Base-by-base conservation (phyloP, 2,888 invertebrate genomes). In the Xestia sexstrigata region DNA sequence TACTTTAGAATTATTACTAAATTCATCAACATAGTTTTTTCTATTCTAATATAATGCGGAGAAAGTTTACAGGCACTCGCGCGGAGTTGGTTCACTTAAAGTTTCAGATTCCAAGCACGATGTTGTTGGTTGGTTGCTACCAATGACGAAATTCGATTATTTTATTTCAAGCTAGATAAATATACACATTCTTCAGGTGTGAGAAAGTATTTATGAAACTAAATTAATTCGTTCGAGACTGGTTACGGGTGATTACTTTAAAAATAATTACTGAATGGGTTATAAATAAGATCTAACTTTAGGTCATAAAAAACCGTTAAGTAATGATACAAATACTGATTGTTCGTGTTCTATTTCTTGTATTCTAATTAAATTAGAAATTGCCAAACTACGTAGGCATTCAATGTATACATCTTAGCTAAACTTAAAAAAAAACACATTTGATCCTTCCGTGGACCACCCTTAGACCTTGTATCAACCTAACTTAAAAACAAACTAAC, bases 41-140 rank as follows among this genome's bases (percentile, higher is more conserved):
- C 2, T 9, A 35, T 63, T 71, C 35, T 26, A 52, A 15, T 52
- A 23, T 58, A 35, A 74, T 58, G 76, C 13, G 23, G n/a, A 26
- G 15, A 73, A 82, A 81, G 78, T 78, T 78, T 74, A 15, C 39
- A 65, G n/a, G 47, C 47, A 58, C 39, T 81, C n/a, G 30, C 47
- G 39, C 1, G 30, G n/a, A 78, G 42, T 73, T 26, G 35, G 42
- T 81, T 70, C 47, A 0, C n/a, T 58, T 49, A n/a, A 49, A 78
- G 65, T 81, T 81, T 81, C 35, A 13, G 20, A 65, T 15, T 68
- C 15, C 62, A 35, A 62, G 17, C 35, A 5, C 1, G 20, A 4
- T 11, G 11, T n/a, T n/a, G 55, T 39, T 70, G 35, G 35, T 35
- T 35, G 35, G 58, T 70, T 62, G 77, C 30, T 47, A 42, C 17